phyloP scores from a whole-genome alignment of 2,113 vertebrate species.

The Oostethus manadensis region DNA sequence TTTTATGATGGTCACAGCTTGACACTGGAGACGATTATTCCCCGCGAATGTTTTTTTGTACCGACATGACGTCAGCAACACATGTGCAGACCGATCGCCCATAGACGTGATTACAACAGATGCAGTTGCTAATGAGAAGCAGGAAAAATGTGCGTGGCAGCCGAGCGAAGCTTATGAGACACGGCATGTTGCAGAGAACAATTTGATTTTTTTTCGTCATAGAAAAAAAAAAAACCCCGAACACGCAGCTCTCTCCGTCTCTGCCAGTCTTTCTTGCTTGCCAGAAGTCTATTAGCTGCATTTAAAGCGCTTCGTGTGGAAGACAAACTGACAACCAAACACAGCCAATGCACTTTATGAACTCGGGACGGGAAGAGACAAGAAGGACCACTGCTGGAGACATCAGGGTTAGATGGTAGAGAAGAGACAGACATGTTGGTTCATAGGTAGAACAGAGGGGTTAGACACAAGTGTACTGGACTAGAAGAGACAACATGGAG shows the following conservation, averaged over 20 bases:
- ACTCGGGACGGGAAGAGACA: not conserved
- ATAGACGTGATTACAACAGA: not conserved
- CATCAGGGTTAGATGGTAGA: not conserved
- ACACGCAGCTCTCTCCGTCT: not conserved
- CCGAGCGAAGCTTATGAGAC: not conserved
- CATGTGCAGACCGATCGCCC: not conserved
- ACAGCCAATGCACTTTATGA: not conserved
- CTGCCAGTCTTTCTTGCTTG: too few species aligned
- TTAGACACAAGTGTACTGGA: not conserved
- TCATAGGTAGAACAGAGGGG: too few species aligned
- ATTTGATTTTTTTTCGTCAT: conserved; percentile 1
- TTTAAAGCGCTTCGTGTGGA: not conserved
- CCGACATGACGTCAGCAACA: not conserved
- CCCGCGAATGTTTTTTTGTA: not conserved
- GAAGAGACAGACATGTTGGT: not conserved
- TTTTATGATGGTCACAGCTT: not conserved
- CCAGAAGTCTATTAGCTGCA: not conserved
- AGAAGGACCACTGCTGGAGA: not conserved
- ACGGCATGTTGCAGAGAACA: not conserved
- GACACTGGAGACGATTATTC: not conserved
- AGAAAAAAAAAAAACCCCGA: not conserved
- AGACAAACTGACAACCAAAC: not conserved
- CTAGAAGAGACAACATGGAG: too few species aligned
- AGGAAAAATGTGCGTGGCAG: not conserved
- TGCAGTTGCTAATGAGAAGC: not conserved